Base-by-base conservation (phyloP, 2,888 invertebrate species). In the Heliconius ismenius region DNA sequence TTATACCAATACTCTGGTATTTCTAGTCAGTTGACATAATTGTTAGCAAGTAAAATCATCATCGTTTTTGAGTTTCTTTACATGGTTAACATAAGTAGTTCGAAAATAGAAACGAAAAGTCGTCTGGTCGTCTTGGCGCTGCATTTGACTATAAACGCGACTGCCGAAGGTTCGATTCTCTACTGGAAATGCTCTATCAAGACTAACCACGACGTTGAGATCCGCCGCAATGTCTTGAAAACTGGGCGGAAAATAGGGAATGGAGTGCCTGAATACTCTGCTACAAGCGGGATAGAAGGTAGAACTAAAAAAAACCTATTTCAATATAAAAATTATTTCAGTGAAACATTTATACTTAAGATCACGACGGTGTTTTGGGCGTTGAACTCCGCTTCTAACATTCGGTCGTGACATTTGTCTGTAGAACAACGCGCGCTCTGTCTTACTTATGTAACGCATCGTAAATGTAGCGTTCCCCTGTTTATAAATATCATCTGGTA, bases 401-500 rank as follows among this genome's bases (percentile, higher is more conserved):
- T 43, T 36, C 62, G 24, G n/a, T 60, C 15, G 32, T 63, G 69
- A 74, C 62, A 69, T 63, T 75, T 54, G 39, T 39, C 39, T 68
- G n/a, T 62, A 26, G 54, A 67, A 74, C 63, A 28, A 54, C 28
- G 26, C 62, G 36, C 60, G 39, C 62, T 7, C 36, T 21, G 26
- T 43, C 69, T n/a, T 70, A 32, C 69, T 24, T 70, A 58, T 58
- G 58, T 21, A 70, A 70, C 15, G 32, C 1, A 28, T 63, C 69
- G 70, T 63, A 43, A 43, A 36, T n/a, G 43, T 75, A 70, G 54
- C 69, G 64, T 76, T 28, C 73, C 49, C 63, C 28, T 76, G 70
- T 76, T 76, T 76, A 64, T 76, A 76, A 76, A 76, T 76, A 72
- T 58, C 54, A 64, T 70, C 75, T 65, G 26, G 26, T 43, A n/a